Evolutionary conservation across 2,113 vertebrate species (phyloP).

Genomic region (Phocoena phocoena): DNA sequence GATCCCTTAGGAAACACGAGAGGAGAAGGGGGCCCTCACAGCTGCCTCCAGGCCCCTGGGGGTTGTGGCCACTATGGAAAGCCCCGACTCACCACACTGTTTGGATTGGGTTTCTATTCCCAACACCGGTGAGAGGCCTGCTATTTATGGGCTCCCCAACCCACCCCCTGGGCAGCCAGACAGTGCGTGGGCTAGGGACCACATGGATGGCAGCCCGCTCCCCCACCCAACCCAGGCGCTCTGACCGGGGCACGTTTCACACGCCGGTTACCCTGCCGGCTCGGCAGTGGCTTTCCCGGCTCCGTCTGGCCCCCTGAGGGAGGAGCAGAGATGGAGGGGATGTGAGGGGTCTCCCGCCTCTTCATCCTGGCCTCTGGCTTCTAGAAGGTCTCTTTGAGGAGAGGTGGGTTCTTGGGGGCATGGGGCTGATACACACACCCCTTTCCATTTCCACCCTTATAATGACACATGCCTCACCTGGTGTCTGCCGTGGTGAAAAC

Average conservation of each 20-base stretch:
- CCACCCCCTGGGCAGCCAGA: constrained; percentile 72
- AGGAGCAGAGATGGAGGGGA: background rate
- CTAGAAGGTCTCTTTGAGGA: background rate
- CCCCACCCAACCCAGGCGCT: background rate
- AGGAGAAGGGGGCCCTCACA: constrained; percentile 32
- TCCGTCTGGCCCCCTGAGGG: background rate
- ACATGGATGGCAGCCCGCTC: constrained; percentile 61
- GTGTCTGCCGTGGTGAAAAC: background rate
- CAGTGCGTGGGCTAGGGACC: constrained; percentile 74
- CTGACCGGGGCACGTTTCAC: constrained; percentile 66
- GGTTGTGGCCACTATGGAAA: constrained; percentile 70
- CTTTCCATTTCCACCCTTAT: background rate
- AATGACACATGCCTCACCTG: background rate
- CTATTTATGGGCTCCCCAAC: constrained; percentile 74
- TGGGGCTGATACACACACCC: background rate
- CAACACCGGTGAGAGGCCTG: constrained; percentile 68
- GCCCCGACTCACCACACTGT: constrained; percentile 71
- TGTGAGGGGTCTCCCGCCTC: no score
- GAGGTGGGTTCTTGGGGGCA: background rate
- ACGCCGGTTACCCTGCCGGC: background rate
- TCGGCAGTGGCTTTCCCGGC: background rate
- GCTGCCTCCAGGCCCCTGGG: background rate
- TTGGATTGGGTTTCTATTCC: constrained; percentile 79
- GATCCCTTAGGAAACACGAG: background rate
- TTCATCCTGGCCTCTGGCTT: background rate